Evolutionary conservation across 1,140 invertebrate species (phyloP).

Genomic region (Antheraea pernyi): DNA sequence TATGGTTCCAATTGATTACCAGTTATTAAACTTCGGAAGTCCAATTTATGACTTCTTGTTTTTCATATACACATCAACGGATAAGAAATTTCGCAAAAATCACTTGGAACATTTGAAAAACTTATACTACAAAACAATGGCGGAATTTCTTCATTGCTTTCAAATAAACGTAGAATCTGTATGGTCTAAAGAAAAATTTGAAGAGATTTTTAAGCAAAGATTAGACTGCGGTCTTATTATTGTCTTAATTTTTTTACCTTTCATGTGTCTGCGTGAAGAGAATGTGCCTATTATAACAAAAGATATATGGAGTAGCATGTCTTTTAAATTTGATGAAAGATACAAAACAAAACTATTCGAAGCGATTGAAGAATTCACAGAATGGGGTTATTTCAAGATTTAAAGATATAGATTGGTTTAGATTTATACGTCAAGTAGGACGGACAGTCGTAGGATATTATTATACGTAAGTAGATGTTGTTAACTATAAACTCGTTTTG

Average conservation of each 20-base stretch:
- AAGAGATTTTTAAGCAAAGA: conserved; percentile 29
- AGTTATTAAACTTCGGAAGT: conserved; percentile 36
- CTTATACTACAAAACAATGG: conserved; percentile 29
- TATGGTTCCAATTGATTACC: conserved; percentile 37
- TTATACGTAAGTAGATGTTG: too few relatives aligned
- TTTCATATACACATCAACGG: conserved; percentile 32
- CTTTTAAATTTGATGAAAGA: conserved; percentile 24
- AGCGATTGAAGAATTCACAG: conserved; percentile 37
- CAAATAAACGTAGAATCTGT: conserved; percentile 25
- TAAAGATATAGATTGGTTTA: too few relatives aligned
- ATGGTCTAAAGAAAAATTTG: conserved; percentile 31
- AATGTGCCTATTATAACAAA: conserved; percentile 30
- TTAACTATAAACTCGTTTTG: too few relatives aligned
- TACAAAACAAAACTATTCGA: conserved; percentile 26
- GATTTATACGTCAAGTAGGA: too few relatives aligned
- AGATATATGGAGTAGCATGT: conserved; percentile 17
- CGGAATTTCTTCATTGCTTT: conserved; percentile 31
- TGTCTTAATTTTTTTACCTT: conserved; percentile 19
- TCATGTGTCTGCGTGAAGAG: conserved; percentile 28
- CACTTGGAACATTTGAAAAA: conserved; percentile 29
- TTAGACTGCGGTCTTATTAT: conserved; percentile 33
- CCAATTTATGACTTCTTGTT: conserved; percentile 34
- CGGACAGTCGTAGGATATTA: too few relatives aligned
- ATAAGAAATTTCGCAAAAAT: conserved; percentile 24
- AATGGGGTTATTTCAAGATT: conserved; percentile 33